Base-by-base conservation (phyloP, 2,113 vertebrate genomes). In the Indicator indicator region DNA sequence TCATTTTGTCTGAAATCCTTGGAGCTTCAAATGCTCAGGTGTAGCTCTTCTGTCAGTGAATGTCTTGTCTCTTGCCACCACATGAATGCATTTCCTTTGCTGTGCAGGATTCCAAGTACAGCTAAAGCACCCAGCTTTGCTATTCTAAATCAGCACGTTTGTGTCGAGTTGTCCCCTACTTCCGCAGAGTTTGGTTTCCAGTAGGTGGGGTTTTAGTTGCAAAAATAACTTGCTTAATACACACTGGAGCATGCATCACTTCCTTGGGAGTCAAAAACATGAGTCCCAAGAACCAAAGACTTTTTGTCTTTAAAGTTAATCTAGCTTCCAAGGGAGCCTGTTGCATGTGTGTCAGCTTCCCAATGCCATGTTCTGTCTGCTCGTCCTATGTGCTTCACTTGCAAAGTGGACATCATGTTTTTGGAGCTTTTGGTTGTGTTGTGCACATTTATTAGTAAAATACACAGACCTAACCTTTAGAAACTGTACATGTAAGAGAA, bases 261-360 rank as follows among this genome's bases (percentile, higher is more conserved):
- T 94, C 59, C 68, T 76, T 54, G 50, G 86, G 93, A 96, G 80
- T 84, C 84, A 82, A 83, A 92, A 81, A 73, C 77, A 70, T n/a
- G 1, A 62, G 65, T 92, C 64, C 48, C n/a, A 63, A 54, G 69
- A 86, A 71, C 77, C 28, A 58, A 77, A 74, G 59, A 2, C 27
- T 54, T 64, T 32, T 38, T 83, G 50, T 72, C 36, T 26, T 82
- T 33, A 42, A 60, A 59, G 32, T 64, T 89, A 23, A 17, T 64
- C 50, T 3, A 13, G 9, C 40, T 88, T 83, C 54, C 65, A 9
- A 79, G 65, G 55, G 33, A 94, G 56, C 68, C 28, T 63, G 42
- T 74, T 75, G 65, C 32, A 8, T 10, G 11, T 23, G 16, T 82
- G 85, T 82, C 48, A 60, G 11, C 54, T 71, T 85, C 38, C n/a